Evolutionary conservation across 2,797 vertebrate species (phyloP), one percentile per base, ranked within the genome.

Genomic region (Sciurus vulgaris): DNA sequence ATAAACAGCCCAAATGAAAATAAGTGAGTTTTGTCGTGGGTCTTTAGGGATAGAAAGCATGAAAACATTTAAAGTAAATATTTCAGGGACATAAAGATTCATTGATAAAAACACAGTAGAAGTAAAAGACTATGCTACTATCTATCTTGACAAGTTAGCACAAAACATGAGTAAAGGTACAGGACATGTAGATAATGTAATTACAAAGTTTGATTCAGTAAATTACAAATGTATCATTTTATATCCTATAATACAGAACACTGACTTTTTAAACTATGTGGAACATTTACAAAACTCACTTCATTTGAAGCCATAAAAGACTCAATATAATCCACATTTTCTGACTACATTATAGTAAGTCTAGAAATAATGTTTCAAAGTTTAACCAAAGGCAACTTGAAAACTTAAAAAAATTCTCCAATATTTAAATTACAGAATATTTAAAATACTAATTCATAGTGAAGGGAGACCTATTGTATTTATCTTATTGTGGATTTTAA

Each of bases 211-310:
- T 70, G 12, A 49, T 59, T 76, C 82, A n/a, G 51, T 7, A 93
- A 83, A 85, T 59, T 78, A 24, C 15, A 65, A 65, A 61, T 84
- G 67, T 61, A 38, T 63, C 33, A 89, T 69, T 95, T 93, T 59
- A 41, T 67, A 56, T 81, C 5, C 11, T 74, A 38, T 26, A 79
- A n/a, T 61, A 74, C 10, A 79, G 38, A 89, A 89, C 11, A 81
- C 11, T 3, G 7, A 24, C 38, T 49, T 93, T 86, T 86, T 35
- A 83, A 81, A 72, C 44, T 82, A 38, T 59, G 47, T 26, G 4
- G 24, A 92, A 59, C 20, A n/a, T 41, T 82, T 44, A 5, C n/a
- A 72, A 86, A 63, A 33, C 7, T 28, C 65, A n/a, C n/a, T 35
- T 56, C 44, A 15, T 20, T 54, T 54, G 81, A 63, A 86, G 49